Evolutionary conservation across 1,140 invertebrate genomes (phyloP).

Genomic region (Dryas iulia): DNA sequence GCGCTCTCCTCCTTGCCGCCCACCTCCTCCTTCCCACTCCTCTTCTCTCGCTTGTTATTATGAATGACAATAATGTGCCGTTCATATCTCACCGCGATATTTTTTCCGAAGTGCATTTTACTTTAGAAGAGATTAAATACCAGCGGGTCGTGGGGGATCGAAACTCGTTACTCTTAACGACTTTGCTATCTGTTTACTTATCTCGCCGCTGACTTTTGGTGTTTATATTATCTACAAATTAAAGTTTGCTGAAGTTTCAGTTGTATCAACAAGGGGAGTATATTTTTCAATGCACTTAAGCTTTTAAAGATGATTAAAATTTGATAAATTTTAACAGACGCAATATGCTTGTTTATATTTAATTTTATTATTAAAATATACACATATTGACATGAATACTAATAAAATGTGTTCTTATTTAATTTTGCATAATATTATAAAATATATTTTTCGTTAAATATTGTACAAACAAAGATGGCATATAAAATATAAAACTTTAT

Average conservation of each 20-base stretch:
- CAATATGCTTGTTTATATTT: neutral
- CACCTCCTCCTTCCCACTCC: constrained; percentile 28
- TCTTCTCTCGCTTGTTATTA: constrained; percentile 57
- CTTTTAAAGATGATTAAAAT: constrained; percentile 25
- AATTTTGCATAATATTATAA: no score
- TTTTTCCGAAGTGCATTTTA: constrained; percentile 67
- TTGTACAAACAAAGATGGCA: neutral
- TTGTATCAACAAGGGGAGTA: constrained; percentile 37
- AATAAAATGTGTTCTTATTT: no score
- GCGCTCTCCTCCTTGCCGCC: constrained; percentile 22
- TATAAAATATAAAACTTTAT: neutral
- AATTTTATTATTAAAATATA: no score
- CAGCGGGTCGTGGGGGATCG: constrained; percentile 52
- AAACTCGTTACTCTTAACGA: constrained; percentile 63
- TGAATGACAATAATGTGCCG: constrained; percentile 76
- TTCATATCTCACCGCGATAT: constrained; percentile 61
- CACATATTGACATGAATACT: no score
- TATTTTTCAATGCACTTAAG: constrained; percentile 31
- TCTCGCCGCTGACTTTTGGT: constrained; percentile 56
- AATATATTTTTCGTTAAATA: no score
- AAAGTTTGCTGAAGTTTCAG: constrained; percentile 64
- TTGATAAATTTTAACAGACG: neutral
- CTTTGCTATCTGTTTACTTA: constrained; percentile 61
- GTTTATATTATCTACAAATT: constrained; percentile 69
- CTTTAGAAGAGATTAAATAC: constrained; percentile 75